A percentile compares a stretch with the other conserved stretches of the same genome.
phyloP scores from a whole-genome alignment of 1,140 invertebrate species.

The Anagrus nilaparvatae region DNA sequence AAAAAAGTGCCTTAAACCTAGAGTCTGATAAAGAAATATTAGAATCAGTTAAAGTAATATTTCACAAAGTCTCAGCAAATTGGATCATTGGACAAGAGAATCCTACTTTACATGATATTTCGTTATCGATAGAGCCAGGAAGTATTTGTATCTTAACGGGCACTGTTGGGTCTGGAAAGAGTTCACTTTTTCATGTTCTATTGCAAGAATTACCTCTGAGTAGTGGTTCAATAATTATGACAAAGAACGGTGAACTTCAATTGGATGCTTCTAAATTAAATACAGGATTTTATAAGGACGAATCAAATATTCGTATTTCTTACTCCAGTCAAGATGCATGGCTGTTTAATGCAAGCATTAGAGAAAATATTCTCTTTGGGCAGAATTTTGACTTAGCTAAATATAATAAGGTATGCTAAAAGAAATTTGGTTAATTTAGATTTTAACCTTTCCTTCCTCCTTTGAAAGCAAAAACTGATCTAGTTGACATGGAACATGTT shows the following conservation, averaged over 20 bases:
- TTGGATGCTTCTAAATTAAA: too few relatives aligned
- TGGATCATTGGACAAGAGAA: constrained; percentile 33
- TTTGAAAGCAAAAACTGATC: too few relatives aligned
- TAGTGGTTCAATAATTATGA: too few relatives aligned
- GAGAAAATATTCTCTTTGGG: constrained; percentile 78
- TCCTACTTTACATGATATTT: constrained; percentile 48
- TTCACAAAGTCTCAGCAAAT: constrained; percentile 36
- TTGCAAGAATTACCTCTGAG: constrained; percentile 60
- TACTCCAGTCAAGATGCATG: constrained; percentile 70
- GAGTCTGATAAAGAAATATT: too few relatives aligned
- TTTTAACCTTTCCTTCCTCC: too few relatives aligned
- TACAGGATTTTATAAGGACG: constrained; percentile 22
- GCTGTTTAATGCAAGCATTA: constrained; percentile 58
- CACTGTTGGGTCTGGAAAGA: constrained; percentile 69
- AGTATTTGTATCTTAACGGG: constrained; percentile 66
- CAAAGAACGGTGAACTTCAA: too few relatives aligned
- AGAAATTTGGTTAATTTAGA: too few relatives aligned
- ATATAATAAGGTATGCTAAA: constrained; percentile 65
- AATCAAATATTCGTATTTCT: constrained; percentile 48
- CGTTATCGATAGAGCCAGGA: constrained; percentile 50
- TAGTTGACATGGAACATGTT: too few relatives aligned
- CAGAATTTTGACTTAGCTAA: constrained; percentile 51
- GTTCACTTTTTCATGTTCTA: constrained; percentile 60
- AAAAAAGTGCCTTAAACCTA: too few relatives aligned
- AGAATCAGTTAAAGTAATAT: too few relatives aligned